These are phyloP conservation scores for Cynopterus brachyotis DNA, from an alignment of 2,113 vertebrate genomes.

Conservation along the genomic window DNA sequence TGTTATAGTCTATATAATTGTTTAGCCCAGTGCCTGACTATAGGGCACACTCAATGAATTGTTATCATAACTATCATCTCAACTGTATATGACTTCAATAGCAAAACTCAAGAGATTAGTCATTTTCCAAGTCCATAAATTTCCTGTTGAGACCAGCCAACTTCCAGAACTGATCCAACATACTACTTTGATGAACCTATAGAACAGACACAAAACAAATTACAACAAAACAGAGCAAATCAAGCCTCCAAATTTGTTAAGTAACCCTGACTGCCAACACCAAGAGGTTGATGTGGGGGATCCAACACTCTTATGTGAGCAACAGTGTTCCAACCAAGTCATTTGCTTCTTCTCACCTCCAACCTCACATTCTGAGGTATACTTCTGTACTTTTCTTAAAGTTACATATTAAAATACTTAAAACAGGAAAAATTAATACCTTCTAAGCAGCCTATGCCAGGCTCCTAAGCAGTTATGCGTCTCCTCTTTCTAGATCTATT, in stretches of 20 bases:
- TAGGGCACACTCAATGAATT: background rate
- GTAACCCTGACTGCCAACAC: background rate
- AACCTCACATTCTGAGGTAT: background rate
- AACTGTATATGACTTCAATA: background rate
- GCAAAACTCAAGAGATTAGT: slow-evolving; percentile 1
- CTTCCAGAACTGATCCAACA: slow-evolving; percentile 20
- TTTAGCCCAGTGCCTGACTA: background rate
- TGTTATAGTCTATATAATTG: background rate
- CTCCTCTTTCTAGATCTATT: background rate
- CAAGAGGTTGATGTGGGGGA: background rate
- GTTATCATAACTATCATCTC: background rate
- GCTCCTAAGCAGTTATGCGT: background rate
- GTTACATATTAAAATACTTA: background rate
- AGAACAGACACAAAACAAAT: slow-evolving; percentile 4
- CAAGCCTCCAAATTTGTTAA: background rate
- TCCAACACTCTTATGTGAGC: background rate
- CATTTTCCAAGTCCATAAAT: background rate
- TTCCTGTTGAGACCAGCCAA: background rate
- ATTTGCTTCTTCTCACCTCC: background rate
- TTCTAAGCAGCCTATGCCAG: background rate
- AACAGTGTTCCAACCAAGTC: background rate
- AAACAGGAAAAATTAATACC: background rate
- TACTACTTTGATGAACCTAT: background rate
- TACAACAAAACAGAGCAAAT: slow-evolving; percentile 1
- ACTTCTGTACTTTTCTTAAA: background rate